Evolutionary conservation across 2,797 vertebrate species (phyloP), one percentile per base, ranked within the genome.

Genomic region (Graptemys geographica): DNA sequence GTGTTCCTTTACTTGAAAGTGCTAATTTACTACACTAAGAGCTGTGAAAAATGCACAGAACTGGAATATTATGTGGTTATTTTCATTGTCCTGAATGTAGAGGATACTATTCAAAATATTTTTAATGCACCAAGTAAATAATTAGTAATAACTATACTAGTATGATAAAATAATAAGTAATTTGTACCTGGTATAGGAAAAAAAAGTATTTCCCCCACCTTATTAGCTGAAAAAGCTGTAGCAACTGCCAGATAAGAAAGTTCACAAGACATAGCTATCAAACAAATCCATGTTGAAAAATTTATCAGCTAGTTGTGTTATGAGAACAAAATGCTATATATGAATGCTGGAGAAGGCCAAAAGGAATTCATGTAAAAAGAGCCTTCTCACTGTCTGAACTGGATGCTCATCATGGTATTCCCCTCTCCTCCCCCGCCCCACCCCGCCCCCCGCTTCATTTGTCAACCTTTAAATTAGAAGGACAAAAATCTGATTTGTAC

Each of bases 251-350:
- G 11, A 25, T 37, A 33, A 31, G 80, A 0, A 11, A 53, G 18
- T 85, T 90, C 6, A 81, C 47, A 51, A 55, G 57, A 5, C 1
- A 0, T 8, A 33, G 5, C 18, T 47, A 81, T 18, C 8, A 69
- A 83, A 65, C 2, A 25, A 76, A 2, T 1, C 6, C 6, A 72
- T 33, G 72, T 0, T 18, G 2, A 3, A 69, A 25, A 93, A 74
- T 1, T 52, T 28, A 78, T 47, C 44, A 47, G 16, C 25, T 28
- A 78, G 12, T 47, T 76, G 74, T 28, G 41, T 12, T 76, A 76
- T 28, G 25, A 59, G 7, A 0, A 2, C 0, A 51, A 52, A 51
- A 79, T 51, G 28, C 10, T 19, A 0, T n/a, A 19, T 13, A 44
- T 10, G 87, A 90, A 51, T 3, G 18, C 1, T 3, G 76, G 59